Conservation (phyloP, 2,797 vertebrate species). For the Rhinogobio ventralis region DNA sequence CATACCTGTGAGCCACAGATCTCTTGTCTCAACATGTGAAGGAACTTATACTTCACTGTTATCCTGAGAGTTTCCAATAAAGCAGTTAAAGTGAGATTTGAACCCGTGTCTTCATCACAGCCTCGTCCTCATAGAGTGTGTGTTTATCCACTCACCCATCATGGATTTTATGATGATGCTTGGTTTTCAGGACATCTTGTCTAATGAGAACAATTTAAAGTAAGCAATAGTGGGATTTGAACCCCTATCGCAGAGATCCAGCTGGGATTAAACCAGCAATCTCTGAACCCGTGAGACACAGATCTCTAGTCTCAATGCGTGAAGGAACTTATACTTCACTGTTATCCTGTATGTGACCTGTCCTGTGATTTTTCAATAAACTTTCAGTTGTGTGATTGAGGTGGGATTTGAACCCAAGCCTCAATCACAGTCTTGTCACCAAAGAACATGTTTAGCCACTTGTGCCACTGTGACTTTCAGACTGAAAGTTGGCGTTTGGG, state of each 20-base stretch:
- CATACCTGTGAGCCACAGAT: neutral
- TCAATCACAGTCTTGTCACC: fast-evolving
- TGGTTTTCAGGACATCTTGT: too few species aligned
- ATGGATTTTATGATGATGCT: fast-evolving
- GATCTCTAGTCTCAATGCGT: fast-evolving
- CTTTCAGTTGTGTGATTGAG: neutral
- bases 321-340: neutral
- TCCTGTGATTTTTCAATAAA: neutral
- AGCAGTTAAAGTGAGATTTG: neutral
- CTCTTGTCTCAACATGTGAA: fast-evolving
- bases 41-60: neutral
- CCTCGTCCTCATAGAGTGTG: neutral
- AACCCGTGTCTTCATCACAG: neutral
- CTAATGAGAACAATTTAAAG: neutral
- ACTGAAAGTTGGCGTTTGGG: fast-evolving
- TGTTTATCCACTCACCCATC: neutral
- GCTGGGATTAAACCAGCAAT: neutral
- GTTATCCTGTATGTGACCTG: neutral
- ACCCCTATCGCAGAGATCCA: fast-evolving
- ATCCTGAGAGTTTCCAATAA: neutral
- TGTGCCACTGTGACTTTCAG: neutral
- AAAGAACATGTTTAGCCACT: neutral
- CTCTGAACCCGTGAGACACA: neutral
- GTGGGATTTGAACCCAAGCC: neutral
- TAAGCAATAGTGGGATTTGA: too few species aligned